Conservation (phyloP, 2,113 vertebrate species). For the Odontesthes bonariensis region DNA sequence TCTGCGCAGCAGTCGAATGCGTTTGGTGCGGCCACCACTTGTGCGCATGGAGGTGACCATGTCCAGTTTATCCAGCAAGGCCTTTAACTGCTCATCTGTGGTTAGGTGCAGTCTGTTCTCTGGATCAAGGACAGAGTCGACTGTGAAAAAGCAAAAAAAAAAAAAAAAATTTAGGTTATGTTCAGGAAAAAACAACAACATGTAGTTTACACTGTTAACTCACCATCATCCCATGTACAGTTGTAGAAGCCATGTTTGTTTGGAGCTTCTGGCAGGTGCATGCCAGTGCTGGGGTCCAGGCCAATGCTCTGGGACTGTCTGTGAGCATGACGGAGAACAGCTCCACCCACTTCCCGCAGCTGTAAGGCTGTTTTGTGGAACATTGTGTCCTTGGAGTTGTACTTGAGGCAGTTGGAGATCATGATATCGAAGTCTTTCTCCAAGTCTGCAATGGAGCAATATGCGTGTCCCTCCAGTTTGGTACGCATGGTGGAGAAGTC, state of each 20-base stretch:
- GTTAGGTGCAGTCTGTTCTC: slow-evolving; percentile 93
- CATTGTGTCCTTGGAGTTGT: slow-evolving; percentile 98
- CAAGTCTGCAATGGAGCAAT: slow-evolving; percentile 91
- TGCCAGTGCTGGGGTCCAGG: slow-evolving; percentile 90
- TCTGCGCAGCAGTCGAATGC: slow-evolving; percentile 89
- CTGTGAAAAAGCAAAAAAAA: slow-evolving; percentile 72
- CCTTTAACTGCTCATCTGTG: slow-evolving; percentile 92
- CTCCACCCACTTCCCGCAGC: slow-evolving; percentile 92
- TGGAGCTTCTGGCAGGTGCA: slow-evolving; percentile 92
- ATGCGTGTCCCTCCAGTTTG: slow-evolving; percentile 95
- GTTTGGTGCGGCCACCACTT: slow-evolving; percentile 93
- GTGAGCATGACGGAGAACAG: slow-evolving; percentile 91
- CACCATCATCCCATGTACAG: slow-evolving; percentile 97
- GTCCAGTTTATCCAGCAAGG: slow-evolving; percentile 95
- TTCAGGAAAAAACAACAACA: background rate
- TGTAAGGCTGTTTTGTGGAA: slow-evolving; percentile 95
- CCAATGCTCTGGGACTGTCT: slow-evolving; percentile 93
- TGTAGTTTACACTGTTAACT: slow-evolving; percentile 60
- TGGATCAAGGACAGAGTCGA: slow-evolving; percentile 91
- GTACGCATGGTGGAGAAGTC: slow-evolving; percentile 97
- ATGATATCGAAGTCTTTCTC: slow-evolving; percentile 98
- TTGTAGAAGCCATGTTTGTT: slow-evolving; percentile 90
- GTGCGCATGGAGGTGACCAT: slow-evolving; percentile 90
- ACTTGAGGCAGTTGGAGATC: slow-evolving; percentile 98
- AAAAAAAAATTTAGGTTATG: background rate